Evolutionary conservation across 2,797 vertebrate genomes (phyloP), one percentile per base, ranked within the genome.

Genomic region (Cynodonichthys magdalenae): DNA sequence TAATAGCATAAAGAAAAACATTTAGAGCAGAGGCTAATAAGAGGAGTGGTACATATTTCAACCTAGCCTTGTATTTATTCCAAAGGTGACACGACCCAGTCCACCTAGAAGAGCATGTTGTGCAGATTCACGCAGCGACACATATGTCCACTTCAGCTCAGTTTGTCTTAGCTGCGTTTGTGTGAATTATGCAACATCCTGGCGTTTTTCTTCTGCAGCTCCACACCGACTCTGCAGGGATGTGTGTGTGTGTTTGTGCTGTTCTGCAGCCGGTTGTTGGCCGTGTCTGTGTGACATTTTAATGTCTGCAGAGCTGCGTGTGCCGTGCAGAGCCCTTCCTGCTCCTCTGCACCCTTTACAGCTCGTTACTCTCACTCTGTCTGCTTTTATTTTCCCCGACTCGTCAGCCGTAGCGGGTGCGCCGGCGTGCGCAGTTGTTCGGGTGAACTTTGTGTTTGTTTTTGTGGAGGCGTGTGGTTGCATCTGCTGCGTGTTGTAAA

Each of bases 281-380:
- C 66, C 84, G 81, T 68, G 77, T 89, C 66, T 80, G 69, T 64
- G 79, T 86, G 87, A 88, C 84, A 81, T 82, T 87, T 87, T 89
- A 88, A 86, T 89, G 84, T 84, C 71, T 83, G 79, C 71, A 76
- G 77, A 59, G 78, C 80, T 84, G 76, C 8, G 69, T 74, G 55
- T 58, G 20, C n/a, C 18, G 77, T 83, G 79, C 71, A 76, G 77
- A 59, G 78, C 80, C 83, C 71, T 63, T 69, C 65, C 67, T 79
- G 66, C 80, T 75, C 57, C 82, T 81, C 63, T 77, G 66, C 75
- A 70, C 65, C 63, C 73, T 67, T 77, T 80, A 46, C 46, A 80
- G 69, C 81, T 86, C 79, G 75, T 88, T 83, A 81, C 63, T 47
- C 56, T 56, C 67, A 59, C 61, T 66, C 77, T 59, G 34, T 59